phyloP scores from a whole-genome alignment of 2,797 vertebrate genomes.

The Tiaroga cobitis region DNA sequence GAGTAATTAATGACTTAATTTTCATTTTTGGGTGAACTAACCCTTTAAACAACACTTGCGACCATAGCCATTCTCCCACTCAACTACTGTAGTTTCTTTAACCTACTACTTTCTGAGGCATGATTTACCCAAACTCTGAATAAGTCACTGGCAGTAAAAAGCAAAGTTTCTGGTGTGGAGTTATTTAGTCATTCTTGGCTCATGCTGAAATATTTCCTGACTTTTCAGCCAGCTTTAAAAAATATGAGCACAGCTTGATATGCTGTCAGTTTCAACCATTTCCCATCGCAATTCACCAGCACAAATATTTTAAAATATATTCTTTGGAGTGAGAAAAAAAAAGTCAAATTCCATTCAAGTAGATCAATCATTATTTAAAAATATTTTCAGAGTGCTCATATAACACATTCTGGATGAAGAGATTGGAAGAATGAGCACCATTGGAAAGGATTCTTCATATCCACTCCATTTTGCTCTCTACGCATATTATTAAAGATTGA shows the following conservation, averaged over 20 bases:
- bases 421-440: not conserved
- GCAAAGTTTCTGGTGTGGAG: slow-evolving; percentile 31
- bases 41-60: not conserved
- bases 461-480: slow-evolving; percentile 1
- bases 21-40: too few relatives aligned
- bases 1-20: too few relatives aligned
- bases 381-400: not conserved
- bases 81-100: slow-evolving; percentile 18
- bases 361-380: not conserved
- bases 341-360: not conserved
- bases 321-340: not conserved
- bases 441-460: not conserved
- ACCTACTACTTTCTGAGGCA: not conserved
- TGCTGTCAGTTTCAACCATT: slow-evolving; percentile 9
- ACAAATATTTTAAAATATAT: not conserved
- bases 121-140: not conserved
- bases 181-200: slow-evolving; percentile 40
- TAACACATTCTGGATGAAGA: not conserved
- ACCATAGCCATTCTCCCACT: not conserved
- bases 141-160: slow-evolving; percentile 18
- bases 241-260: not conserved
- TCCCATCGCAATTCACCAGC: not conserved
- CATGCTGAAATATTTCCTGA: slow-evolving; percentile 23
- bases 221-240: slow-evolving; percentile 4
- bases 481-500: not conserved